phyloP scores from a whole-genome alignment of 2,888 invertebrate species.

The Andricus curvator region DNA sequence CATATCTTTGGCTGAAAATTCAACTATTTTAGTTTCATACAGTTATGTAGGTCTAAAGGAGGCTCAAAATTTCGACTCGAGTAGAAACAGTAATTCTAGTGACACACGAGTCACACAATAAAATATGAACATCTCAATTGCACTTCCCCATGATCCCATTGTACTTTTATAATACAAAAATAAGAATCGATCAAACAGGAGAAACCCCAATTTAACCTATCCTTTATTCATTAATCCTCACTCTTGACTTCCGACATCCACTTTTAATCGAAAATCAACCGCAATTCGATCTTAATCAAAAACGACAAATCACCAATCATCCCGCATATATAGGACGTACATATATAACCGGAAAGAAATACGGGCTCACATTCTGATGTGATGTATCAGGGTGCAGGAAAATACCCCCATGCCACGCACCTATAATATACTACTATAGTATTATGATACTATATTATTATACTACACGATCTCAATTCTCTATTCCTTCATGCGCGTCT shows the following conservation, averaged over 20 bases:
- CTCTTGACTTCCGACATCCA: background rate
- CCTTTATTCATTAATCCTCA: background rate
- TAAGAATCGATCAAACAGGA: background rate
- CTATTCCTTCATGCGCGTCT: slow-evolving; percentile 1
- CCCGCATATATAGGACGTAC: background rate
- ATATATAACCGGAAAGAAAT: background rate
- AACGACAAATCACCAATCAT: background rate
- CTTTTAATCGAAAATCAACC: background rate
- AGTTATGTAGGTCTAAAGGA: no score
- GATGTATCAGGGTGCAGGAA: background rate
- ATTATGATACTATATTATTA: background rate
- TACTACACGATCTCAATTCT: background rate
- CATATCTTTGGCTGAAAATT: no score
- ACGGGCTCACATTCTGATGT: background rate
- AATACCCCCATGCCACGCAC: background rate
- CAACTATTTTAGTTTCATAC: no score
- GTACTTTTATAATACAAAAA: background rate
- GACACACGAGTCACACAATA: no score
- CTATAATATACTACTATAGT: background rate
- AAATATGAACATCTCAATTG: no score
- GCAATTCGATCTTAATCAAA: background rate
- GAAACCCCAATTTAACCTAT: background rate
- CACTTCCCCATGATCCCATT: no score
- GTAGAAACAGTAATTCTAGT: no score
- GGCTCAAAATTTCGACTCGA: no score